Conservation (phyloP, 1,140 invertebrate genomes). For the Drosophila mojavensis region DNA sequence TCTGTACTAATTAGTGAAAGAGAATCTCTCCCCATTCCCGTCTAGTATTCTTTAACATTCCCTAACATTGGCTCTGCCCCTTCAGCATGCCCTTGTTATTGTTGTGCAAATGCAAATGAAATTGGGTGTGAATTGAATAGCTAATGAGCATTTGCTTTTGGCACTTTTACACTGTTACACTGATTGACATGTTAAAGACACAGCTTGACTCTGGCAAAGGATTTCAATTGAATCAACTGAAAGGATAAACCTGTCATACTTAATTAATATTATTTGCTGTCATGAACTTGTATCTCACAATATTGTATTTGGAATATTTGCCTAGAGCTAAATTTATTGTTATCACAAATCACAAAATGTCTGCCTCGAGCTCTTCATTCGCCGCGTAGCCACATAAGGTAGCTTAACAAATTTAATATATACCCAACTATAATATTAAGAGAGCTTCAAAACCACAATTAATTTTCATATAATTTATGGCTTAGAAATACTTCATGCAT, state of each 20-base stretch:
- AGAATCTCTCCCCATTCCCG: neutral
- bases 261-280: no score
- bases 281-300: no score
- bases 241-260: neutral
- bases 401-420: no score
- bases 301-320: no score
- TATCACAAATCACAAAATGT: no score
- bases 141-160: slow-evolving; percentile 24
- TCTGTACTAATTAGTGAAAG: slow-evolving; percentile 62
- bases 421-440: no score
- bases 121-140: slow-evolving; percentile 48
- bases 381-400: no score
- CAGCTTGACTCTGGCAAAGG: neutral
- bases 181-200: slow-evolving; percentile 13
- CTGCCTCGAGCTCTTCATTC: no score
- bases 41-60: neutral
- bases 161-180: neutral
- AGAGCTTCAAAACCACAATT: no score
- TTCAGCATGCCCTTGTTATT: neutral
- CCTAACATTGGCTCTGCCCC: neutral
- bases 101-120: slow-evolving; percentile 34
- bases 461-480: neutral
- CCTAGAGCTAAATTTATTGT: neutral
- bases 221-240: slow-evolving; percentile 4
- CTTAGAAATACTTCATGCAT: neutral